Base-by-base conservation (phyloP, 2,113 vertebrate genomes). In the Falcunculus frontatus region DNA sequence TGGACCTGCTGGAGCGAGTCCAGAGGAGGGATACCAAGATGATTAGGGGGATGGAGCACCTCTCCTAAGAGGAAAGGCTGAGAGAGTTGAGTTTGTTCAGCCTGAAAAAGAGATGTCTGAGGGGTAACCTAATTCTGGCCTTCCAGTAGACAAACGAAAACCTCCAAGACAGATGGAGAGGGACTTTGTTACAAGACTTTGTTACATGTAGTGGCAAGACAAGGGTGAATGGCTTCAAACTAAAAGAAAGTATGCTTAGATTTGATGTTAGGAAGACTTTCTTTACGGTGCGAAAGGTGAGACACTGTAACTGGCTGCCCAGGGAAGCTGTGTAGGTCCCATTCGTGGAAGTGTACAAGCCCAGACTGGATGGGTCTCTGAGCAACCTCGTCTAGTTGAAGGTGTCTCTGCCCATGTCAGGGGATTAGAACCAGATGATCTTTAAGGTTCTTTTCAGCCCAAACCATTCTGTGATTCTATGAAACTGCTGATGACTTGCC, bases 1-100 rank as follows among this genome's bases (percentile, higher is more conserved):
- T 4, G 19, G 47, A 39, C 23, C 5, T n/a, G 9, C 6, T n/a
- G 8, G 2, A 41, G 1, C 1, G 16, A 41, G n/a, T 16, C 19
- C 19, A 10, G 15, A 56, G 19, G 29, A 73, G 33, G 6, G 11
- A 14, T 4, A 16, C 9, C 23, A 55, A 41, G 23, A 16, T 23
- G 11, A n/a, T n/a, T 27, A 15, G 9, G 6, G 9, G 3, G 11
- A 33, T 2, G 27, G 7, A 55, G 6, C 6, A 55, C 7, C 13
- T 37, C 33, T 84, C 14, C 22, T 39, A 33, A 33, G 39, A 47
- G 41, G 15, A 64, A 56, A 56, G 18, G 12, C 29, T 56, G 39
- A 53, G 17, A 73, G 2, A 44, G 1, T 33, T 62, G 18, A 12
- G 3, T 41, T 55, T 74, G 14, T 37, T 64, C 11, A 64, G 9